phyloP scores from a whole-genome alignment of 2,888 invertebrate species.

The Tromatobia lineatoria region DNA sequence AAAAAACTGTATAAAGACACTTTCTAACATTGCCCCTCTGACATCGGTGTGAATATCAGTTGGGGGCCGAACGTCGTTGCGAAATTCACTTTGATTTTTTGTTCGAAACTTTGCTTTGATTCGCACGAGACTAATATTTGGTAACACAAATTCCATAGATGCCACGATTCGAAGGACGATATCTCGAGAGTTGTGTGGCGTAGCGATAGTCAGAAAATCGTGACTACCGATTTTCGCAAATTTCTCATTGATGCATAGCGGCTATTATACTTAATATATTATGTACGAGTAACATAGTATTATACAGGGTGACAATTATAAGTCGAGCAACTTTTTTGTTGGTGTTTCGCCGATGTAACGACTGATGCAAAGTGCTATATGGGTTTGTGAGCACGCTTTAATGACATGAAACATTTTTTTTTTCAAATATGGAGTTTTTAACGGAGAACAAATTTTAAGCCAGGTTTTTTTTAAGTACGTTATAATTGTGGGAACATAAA shows the following conservation, averaged over 20 bases:
- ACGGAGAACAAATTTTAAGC: too few species aligned
- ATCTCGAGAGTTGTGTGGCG: slow-evolving; percentile 51
- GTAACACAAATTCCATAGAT: slow-evolving; percentile 63
- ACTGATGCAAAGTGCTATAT: too few species aligned
- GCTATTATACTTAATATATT: background rate
- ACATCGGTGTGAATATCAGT: slow-evolving; percentile 32
- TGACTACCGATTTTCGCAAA: slow-evolving; percentile 47
- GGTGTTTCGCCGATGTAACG: too few species aligned
- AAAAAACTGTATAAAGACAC: slow-evolving; percentile 60
- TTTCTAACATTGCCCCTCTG: slow-evolving; percentile 65
- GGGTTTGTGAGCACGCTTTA: too few species aligned
- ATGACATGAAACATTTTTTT: too few species aligned
- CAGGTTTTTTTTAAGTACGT: too few species aligned
- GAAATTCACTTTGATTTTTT: slow-evolving; percentile 49
- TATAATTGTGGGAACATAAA: too few species aligned
- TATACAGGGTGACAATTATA: background rate
- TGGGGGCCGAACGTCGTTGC: slow-evolving; percentile 50
- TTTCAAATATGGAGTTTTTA: too few species aligned
- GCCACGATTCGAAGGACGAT: slow-evolving; percentile 63
- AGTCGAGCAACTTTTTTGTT: too few species aligned
- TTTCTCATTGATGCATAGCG: slow-evolving; percentile 8
- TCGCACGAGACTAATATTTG: slow-evolving; percentile 55
- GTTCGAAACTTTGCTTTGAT: slow-evolving; percentile 29
- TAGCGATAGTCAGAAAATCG: background rate
- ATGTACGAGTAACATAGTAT: background rate